Base-by-base conservation (phyloP, 1,140 invertebrate genomes). In the Zaprionus vittiger region DNA sequence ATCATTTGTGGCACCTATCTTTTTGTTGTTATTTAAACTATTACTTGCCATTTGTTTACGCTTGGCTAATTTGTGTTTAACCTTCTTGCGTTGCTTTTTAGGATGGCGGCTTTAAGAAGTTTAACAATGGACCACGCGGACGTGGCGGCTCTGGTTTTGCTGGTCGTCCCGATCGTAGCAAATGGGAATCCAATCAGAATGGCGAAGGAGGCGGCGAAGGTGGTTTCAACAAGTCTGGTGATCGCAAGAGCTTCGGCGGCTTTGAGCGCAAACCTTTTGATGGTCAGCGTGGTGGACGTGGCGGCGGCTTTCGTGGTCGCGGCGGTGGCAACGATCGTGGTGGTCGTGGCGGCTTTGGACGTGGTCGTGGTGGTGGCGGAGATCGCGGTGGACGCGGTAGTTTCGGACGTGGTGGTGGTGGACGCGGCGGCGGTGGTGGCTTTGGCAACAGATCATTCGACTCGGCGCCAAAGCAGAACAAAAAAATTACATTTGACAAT, bases 401-500 rank as follows among this genome's bases (percentile, higher is more conserved):
- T n/a, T 56, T 71, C 0, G 70, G 83, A 0, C 91, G 93, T 9
- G 79, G 92, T 72, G 74, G 92, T 7, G 89, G 93, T 37, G 84
- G 26, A 37, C 82, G 92, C 41, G 86, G 65, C 12, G 80, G 91
- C 49, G 85, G 90, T 17, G 83, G 93, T 5, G 93, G 94, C 4
- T 84, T 84, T 49, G 87, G 92, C 41, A 93, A 93, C 31, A 89
- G 92, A 65, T 92, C 93, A 7, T 93, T 94, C 22, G 84, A 91
- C 37, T 81, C 78, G 37, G 81, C 66, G 73, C 80, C 73, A 31
- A 85, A 81, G 65, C 95, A 96, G 93, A 98, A 98, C 91, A 98
- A 97, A 93, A 97, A 97, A 94, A 97, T 97, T 75, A 96, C 94
- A 57, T 98, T 97, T 93, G 96, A 97, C 81, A 95, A 97, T 92